Percentiles rank a stretch among this genome's conserved stretches.
phyloP scores from a whole-genome alignment of 1,140 invertebrate genomes.

The Dryas iulia region DNA sequence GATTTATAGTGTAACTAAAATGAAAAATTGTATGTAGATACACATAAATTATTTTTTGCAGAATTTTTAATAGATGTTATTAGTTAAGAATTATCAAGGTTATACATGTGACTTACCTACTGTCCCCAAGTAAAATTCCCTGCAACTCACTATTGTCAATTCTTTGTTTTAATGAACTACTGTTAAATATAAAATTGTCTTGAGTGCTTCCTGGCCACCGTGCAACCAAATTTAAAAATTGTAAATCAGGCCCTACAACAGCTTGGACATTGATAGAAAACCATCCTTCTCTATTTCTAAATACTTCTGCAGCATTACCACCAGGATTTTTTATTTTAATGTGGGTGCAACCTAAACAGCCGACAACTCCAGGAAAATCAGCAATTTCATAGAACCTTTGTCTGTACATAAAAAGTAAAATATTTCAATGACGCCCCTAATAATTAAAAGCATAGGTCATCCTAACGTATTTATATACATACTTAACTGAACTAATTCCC shows the following conservation, averaged over 20 bases:
- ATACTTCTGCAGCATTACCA: neutral
- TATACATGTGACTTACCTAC: neutral
- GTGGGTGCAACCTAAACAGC: neutral
- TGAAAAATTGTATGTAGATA: neutral
- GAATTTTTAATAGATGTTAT: neutral
- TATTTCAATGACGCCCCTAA: too few relatives aligned
- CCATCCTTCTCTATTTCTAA: neutral
- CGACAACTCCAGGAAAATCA: neutral
- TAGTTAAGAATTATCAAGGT: neutral
- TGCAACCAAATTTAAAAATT: neutral
- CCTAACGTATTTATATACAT: neutral
- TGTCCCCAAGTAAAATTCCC: neutral
- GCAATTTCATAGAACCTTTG: conserved; percentile 6
- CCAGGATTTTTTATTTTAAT: conserved; percentile 2
- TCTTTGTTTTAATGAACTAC: neutral
- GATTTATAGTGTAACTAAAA: neutral
- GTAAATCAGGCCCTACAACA: neutral
- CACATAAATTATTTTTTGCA: too few relatives aligned
- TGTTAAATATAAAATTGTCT: neutral
- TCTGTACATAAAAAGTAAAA: neutral
- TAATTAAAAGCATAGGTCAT: neutral
- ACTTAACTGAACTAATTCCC: neutral
- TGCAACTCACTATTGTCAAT: neutral
- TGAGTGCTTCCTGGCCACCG: neutral
- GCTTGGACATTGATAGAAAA: neutral